A percentile compares a stretch with the other conserved stretches of the same genome.
Evolutionary conservation across 2,113 vertebrate genomes (phyloP).

Genomic region (Ahaetulla prasina): DNA sequence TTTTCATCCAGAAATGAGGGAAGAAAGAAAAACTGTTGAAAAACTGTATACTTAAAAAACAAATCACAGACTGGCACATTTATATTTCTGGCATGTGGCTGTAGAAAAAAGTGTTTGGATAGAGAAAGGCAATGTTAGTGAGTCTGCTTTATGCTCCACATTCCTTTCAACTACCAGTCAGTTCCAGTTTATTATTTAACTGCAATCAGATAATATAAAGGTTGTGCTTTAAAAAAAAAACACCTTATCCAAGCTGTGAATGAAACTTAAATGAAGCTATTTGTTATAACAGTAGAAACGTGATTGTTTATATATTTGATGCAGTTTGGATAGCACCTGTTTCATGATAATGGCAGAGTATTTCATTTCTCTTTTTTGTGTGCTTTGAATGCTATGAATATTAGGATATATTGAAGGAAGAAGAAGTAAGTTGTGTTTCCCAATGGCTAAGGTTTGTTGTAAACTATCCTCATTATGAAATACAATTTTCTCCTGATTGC

Average conservation of each 20-base stretch:
- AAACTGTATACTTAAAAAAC: neutral
- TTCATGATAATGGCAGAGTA: neutral
- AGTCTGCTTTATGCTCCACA: constrained; percentile 34
- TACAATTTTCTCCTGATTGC: neutral
- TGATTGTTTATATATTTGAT: neutral
- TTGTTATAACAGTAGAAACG: neutral
- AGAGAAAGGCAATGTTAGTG: constrained; percentile 49
- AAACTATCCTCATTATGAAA: neutral
- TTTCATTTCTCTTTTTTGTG: neutral
- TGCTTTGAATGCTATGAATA: neutral
- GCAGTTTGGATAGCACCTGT: neutral
- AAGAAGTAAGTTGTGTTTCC: neutral
- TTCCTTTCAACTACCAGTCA: constrained; percentile 65
- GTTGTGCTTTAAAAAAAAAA: constrained; percentile 6
- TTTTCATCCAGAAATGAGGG: neutral
- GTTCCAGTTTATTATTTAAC: constrained; percentile 45
- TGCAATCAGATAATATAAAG: constrained; percentile 15
- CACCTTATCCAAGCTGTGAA: constrained; percentile 18
- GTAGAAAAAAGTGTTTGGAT: constrained; percentile 33
- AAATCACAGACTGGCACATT: constrained; percentile 14
- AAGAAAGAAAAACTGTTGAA: neutral
- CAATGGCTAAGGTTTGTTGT: neutral
- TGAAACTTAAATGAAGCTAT: neutral
- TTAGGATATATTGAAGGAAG: neutral
- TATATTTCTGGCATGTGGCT: neutral